Conservation (phyloP, 2,797 vertebrate species). For the Lagorchestes hirsutus region DNA sequence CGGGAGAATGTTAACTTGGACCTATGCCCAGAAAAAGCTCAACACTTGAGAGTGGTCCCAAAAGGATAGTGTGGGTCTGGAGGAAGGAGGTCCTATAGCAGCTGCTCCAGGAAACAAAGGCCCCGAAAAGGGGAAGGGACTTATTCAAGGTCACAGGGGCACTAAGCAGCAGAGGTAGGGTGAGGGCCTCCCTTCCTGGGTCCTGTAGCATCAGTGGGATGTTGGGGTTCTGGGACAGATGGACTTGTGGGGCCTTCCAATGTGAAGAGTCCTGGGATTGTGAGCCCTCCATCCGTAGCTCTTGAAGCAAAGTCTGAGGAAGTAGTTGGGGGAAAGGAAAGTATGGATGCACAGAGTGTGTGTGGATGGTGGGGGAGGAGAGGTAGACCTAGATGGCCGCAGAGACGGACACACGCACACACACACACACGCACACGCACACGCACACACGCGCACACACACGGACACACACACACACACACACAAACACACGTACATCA, state of each 20-base stretch:
- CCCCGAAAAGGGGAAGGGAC: not conserved
- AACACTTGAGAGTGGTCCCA: no score
- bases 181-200: no score
- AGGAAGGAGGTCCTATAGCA: not conserved
- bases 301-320: no score
- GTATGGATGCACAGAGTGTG: no score
- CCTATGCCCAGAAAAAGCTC: not conserved
- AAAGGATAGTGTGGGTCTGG: not conserved
- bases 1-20: not conserved
- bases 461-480: no score
- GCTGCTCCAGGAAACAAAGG: no score
- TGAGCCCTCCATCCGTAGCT: no score
- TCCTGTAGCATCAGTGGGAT: no score
- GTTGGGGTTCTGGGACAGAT: no score
- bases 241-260: not conserved
- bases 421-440: no score
- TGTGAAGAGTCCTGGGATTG: not conserved
- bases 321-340: no score
- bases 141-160: not conserved
- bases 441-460: rapidly evolving
- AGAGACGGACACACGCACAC: no score
- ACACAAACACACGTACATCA: rapidly evolving
- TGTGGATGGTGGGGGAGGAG: not conserved
- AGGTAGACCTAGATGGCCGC: not conserved
- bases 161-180: not conserved